These are phyloP conservation scores for Varecia variegata DNA, from an alignment of 2,797 vertebrate species.

Conservation along the genomic window DNA sequence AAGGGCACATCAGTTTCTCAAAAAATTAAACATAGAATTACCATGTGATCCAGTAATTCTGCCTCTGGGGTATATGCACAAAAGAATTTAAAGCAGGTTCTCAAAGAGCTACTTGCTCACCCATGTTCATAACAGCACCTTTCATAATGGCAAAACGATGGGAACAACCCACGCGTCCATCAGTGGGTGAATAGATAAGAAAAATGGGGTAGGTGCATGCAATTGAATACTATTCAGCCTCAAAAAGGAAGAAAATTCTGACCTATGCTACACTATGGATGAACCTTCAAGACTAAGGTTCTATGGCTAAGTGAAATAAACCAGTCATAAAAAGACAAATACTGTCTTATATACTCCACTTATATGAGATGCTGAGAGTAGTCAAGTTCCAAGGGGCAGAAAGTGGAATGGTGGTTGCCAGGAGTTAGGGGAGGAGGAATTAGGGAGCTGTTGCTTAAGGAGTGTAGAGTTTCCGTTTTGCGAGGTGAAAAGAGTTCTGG, in stretches of 20 bases:
- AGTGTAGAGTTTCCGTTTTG: background rate
- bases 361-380: background rate
- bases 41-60: background rate
- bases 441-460: background rate
- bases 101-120: background rate
- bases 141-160: background rate
- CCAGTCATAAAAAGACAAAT: background rate
- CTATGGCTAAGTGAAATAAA: background rate
- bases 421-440: background rate
- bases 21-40: background rate
- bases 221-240: background rate
- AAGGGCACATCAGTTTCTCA: no score
- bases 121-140: background rate
- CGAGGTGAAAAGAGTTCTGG: background rate
- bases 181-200: background rate
- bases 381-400: background rate
- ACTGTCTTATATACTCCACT: background rate
- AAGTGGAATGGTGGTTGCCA: background rate
- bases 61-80: background rate
- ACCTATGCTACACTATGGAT: background rate
- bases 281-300: background rate
- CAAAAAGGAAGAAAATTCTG: background rate
- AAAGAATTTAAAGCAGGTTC: background rate
- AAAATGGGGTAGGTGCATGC: background rate
- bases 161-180: background rate